A percentile compares a stretch with the other conserved stretches of the same genome.
Conservation (phyloP, 2,113 vertebrate species). For the Calonectris borealis region DNA sequence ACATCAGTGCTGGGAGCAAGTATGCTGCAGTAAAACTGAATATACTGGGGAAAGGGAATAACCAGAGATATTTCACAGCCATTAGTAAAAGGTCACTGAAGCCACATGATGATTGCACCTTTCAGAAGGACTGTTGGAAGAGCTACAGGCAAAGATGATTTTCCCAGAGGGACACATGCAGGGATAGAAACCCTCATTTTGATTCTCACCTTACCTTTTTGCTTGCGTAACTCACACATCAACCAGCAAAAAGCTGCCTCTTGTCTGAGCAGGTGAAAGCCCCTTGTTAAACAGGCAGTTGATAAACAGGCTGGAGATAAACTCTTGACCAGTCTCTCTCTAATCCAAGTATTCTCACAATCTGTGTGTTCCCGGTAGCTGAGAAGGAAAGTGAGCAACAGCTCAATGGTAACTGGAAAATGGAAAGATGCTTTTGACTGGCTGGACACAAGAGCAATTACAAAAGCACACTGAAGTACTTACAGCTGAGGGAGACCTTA, state of each 20-base stretch:
- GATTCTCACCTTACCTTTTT: not conserved
- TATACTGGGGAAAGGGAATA: not conserved
- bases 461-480: not conserved
- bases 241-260: not conserved
- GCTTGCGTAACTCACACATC: not conserved
- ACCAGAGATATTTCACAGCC: not conserved
- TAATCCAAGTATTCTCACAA: not conserved
- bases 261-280: not conserved
- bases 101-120: not conserved
- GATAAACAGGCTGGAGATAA: not conserved
- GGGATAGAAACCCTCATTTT: not conserved
- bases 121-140: not conserved
- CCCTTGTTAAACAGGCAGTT: not conserved
- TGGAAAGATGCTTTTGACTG: not conserved
- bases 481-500: not conserved
- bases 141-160: not conserved
- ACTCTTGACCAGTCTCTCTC: not conserved
- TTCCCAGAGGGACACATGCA: not conserved
- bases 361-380: not conserved
- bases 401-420: rapidly evolving
- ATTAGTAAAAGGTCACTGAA: not conserved
- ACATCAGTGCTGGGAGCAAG: not conserved
- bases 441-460: not conserved
- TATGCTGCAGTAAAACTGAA: not conserved
- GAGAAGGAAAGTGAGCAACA: not conserved